phyloP scores from a whole-genome alignment of 2,888 invertebrate species.

The Piscicola geometra region DNA sequence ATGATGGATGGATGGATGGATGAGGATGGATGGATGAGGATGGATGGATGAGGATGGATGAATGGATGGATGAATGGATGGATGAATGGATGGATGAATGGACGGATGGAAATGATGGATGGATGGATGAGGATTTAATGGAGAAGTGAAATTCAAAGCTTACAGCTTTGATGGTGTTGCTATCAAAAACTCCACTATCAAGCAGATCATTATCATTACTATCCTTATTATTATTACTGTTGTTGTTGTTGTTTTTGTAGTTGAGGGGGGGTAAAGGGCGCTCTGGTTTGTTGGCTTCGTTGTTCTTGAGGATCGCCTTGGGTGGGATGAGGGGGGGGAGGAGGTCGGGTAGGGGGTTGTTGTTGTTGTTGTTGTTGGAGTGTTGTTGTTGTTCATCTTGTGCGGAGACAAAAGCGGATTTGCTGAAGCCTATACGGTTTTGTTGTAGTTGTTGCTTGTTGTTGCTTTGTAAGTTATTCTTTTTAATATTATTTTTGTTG shows the following conservation, averaged over 20 bases:
- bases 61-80: no score
- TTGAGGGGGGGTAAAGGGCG: slow-evolving; percentile 21
- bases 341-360: slow-evolving; percentile 79
- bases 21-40: no score
- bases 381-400: not conserved
- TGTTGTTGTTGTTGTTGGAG: slow-evolving; percentile 32
- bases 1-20: no score
- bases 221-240: no score
- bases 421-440: not conserved
- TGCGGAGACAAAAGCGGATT: not conserved
- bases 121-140: no score
- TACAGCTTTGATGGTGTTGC: not conserved
- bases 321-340: slow-evolving; percentile 66
- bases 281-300: not conserved
- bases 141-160: no score
- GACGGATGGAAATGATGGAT: no score
- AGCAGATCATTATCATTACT: no score
- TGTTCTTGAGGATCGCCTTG: slow-evolving; percentile 48
- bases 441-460: not conserved
- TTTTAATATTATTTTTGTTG: no score
- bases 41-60: no score
- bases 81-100: no score
- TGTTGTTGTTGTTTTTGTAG: not conserved
- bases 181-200: not conserved
- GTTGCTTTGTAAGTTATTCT: no score